These are phyloP conservation scores for Nothocercus nigrocapillus DNA, from an alignment of 2,113 vertebrate genomes.

Conservation along the genomic window DNA sequence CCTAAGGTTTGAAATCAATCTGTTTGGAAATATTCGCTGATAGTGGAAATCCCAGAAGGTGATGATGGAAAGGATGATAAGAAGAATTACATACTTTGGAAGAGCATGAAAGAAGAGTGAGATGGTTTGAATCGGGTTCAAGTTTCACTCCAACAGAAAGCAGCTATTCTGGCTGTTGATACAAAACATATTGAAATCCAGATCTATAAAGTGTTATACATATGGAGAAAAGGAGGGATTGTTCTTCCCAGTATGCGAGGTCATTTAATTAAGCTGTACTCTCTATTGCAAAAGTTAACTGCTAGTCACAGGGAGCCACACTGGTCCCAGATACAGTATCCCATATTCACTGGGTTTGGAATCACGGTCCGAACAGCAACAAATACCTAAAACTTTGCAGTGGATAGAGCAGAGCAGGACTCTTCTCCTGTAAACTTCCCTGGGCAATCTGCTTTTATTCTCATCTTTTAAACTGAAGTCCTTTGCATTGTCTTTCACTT, in stretches of 20 bases:
- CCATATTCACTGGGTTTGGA: not conserved
- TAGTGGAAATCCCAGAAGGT: slow-evolving; percentile 15
- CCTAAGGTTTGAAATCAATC: not conserved
- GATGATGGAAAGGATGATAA: slow-evolving; percentile 59
- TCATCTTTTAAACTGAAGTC: not conserved
- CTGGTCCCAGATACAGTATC: not conserved
- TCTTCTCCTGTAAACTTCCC: not conserved
- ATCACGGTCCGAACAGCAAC: fast-evolving
- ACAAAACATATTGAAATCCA: slow-evolving; percentile 17
- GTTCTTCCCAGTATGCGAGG: not conserved
- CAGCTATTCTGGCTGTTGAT: slow-evolving; percentile 28
- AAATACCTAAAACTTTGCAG: not conserved
- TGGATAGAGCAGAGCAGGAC: not conserved
- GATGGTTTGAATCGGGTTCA: slow-evolving; percentile 62
- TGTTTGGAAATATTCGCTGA: slow-evolving; percentile 6
- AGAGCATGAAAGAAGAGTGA: slow-evolving; percentile 15
- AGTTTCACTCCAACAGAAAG: slow-evolving; percentile 35
- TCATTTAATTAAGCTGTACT: not conserved
- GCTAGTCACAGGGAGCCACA: not conserved
- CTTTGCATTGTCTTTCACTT: not conserved
- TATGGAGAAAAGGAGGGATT: not conserved
- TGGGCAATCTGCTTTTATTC: not conserved
- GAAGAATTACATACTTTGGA: slow-evolving; percentile 14
- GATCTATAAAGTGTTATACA: not conserved
- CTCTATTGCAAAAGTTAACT: not conserved